Base-by-base conservation (phyloP, 2,797 vertebrate genomes). In the Mionectes olivaceus region DNA sequence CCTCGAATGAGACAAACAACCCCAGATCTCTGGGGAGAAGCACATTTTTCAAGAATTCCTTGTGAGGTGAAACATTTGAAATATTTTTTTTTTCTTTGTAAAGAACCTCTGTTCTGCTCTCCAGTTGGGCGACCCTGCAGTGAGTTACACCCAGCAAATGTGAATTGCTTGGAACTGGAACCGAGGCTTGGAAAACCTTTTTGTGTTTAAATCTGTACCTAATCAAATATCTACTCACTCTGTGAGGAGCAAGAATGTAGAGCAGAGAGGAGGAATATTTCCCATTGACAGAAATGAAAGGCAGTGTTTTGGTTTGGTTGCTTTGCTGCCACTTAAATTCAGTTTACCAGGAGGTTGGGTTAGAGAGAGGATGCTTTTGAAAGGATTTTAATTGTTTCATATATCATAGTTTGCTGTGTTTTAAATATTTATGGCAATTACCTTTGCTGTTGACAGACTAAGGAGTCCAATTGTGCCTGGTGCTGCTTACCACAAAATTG, bases 191-290 rank as follows among this genome's bases (percentile, higher is more conserved):
- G 84, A 94, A 95, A 91, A 92, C 82, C 52, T 85, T 94, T 80
- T 93, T 92, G 76, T 93, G 79, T 83, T 96, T 89, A 91, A 93
- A 94, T 94, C 87, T 96, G 94, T 81, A 93, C 87, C 91, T 92
- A 95, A 95, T 94, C 89, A 95, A 97, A 59, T 57, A 86, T 92
- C 93, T 87, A 12, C 75, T 74, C n/a, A 25, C 50, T 68, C 73
- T 83, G 69, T 17, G 43, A 95, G 43, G 35, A 94, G 37, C 25
- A 41, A 92, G 68, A 82, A 30, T 43, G 21, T 35, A n/a, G 61
- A 70, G 12, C 70, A 84, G 67, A 61, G 64, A 80, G 16, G 33
- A 39, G 28, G 47, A 82, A 59, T 85, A 74, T 77, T 96, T 93
- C 82, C 41, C n/a, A 35, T 39, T 6, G 7, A 37, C 57, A 83